phyloP scores from a whole-genome alignment of 2,113 vertebrate genomes.

The Pluvialis apricaria region DNA sequence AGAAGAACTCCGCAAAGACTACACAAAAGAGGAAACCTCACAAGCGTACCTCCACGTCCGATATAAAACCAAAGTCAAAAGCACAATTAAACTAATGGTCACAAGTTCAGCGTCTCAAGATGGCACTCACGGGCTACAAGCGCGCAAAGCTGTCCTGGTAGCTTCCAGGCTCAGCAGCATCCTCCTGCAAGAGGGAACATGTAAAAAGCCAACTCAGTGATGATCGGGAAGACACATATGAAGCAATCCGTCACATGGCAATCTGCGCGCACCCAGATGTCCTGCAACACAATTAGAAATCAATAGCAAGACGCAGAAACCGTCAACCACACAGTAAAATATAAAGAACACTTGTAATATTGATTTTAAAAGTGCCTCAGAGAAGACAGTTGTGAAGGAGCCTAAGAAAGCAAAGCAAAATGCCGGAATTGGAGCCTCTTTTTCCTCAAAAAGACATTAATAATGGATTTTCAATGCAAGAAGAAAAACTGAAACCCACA shows the following conservation, averaged over 20 bases:
- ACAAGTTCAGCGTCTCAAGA: background rate
- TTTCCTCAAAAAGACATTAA: conserved; percentile 12
- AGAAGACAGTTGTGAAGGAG: conserved; percentile 4
- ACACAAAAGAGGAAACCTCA: background rate
- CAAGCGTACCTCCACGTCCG: fast-evolving
- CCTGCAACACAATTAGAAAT: conserved; percentile 62
- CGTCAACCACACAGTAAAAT: conserved; percentile 38
- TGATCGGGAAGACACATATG: background rate
- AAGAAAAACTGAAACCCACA: conserved; percentile 68
- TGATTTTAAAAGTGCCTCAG: conserved; percentile 47
- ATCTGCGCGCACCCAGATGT: conserved; percentile 5
- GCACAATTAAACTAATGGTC: background rate
- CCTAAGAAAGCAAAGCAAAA: conserved; percentile 26
- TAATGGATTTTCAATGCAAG: conserved; percentile 65
- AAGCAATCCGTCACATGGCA: conserved; percentile 32
- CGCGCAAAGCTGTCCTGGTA: background rate
- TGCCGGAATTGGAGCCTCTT: conserved; percentile 17
- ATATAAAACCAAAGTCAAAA: background rate
- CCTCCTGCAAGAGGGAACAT: background rate
- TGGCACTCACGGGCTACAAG: background rate
- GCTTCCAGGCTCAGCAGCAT: background rate
- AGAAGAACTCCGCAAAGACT: background rate
- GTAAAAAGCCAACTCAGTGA: background rate
- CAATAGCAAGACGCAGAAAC: conserved; percentile 37
- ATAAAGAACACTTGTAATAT: conserved; percentile 58